phyloP scores from a whole-genome alignment of 1,140 invertebrate genomes.

The Andrena cerasifolii region DNA sequence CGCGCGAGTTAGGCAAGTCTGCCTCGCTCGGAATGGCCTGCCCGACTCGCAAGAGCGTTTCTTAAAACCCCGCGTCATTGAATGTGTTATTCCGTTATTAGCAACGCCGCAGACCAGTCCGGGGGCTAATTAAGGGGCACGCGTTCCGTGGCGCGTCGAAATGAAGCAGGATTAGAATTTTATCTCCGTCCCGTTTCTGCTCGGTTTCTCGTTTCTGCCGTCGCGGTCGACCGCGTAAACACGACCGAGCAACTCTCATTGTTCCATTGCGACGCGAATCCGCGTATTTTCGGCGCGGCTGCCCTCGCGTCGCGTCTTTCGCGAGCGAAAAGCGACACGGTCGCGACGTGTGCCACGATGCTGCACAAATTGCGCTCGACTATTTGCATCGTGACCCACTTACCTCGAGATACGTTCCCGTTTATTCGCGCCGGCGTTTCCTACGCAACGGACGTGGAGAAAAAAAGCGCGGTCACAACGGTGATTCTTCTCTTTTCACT shows the following conservation, averaged over 20 bases:
- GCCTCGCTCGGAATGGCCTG: too few relatives aligned
- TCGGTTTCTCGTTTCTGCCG: not conserved
- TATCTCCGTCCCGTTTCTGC: not conserved
- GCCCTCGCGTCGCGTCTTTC: not conserved
- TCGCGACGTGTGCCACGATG: conserved; percentile 6
- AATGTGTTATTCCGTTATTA: too few relatives aligned
- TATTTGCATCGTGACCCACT: conserved; percentile 55
- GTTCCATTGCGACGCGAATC: conserved; percentile 25
- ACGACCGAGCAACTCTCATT: conserved; percentile 19
- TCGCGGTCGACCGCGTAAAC: conserved; percentile 13
- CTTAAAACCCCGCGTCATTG: too few relatives aligned
- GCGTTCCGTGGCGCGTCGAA: not conserved
- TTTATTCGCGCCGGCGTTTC: conserved; percentile 25
- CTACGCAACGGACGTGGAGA: conserved; percentile 32
- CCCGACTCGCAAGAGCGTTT: too few relatives aligned
- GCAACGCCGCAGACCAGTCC: too few relatives aligned
- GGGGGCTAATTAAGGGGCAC: too few relatives aligned
- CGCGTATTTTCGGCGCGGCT: conserved; percentile 38
- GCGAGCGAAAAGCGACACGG: conserved; percentile 16
- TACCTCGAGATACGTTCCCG: conserved; percentile 43
- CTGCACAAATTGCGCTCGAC: conserved; percentile 36
- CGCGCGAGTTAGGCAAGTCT: too few relatives aligned
- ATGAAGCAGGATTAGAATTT: conserved; percentile 13
- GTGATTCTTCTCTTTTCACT: conserved; percentile 13
- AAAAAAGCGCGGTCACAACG: conserved; percentile 19